A percentile compares a stretch with the other conserved stretches of the same genome.
phyloP scores from a whole-genome alignment of 2,113 vertebrate genomes.

The Macquaria ambigua region DNA sequence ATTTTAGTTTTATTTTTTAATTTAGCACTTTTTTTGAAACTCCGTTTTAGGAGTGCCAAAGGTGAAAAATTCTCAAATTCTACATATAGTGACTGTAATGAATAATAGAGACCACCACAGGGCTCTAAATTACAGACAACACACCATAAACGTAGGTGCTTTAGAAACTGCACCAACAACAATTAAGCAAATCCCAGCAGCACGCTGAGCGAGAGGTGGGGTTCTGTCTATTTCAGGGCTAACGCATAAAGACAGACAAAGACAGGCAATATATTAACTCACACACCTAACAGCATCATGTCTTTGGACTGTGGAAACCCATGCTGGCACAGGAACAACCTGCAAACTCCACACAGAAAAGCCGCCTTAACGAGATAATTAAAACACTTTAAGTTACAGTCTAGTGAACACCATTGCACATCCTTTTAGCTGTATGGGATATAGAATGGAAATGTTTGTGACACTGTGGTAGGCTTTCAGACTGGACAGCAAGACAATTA shows the following conservation, averaged over 20 bases:
- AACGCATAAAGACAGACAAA: neutral
- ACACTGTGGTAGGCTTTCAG: neutral
- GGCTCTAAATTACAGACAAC: conserved; percentile 35
- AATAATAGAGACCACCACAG: neutral
- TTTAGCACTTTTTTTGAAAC: neutral
- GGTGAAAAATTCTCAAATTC: neutral
- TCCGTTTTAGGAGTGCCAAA: neutral
- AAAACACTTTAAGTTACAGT: neutral
- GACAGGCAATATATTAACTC: neutral
- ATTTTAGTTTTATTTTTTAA: neutral
- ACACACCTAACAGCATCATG: neutral
- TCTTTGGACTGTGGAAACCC: neutral
- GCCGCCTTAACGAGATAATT: neutral
- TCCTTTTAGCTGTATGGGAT: neutral
- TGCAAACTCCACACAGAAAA: neutral
- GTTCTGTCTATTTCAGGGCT: neutral
- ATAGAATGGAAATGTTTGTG: neutral
- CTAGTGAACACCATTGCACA: neutral
- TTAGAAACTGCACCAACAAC: neutral
- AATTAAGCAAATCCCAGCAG: conserved; percentile 15
- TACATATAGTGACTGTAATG: neutral
- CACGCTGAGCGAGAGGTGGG: neutral
- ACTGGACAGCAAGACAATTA: neutral
- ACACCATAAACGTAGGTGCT: neutral
- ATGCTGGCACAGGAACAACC: neutral